Conservation (phyloP, 2,113 vertebrate species). For the Cichladusa arquata region DNA sequence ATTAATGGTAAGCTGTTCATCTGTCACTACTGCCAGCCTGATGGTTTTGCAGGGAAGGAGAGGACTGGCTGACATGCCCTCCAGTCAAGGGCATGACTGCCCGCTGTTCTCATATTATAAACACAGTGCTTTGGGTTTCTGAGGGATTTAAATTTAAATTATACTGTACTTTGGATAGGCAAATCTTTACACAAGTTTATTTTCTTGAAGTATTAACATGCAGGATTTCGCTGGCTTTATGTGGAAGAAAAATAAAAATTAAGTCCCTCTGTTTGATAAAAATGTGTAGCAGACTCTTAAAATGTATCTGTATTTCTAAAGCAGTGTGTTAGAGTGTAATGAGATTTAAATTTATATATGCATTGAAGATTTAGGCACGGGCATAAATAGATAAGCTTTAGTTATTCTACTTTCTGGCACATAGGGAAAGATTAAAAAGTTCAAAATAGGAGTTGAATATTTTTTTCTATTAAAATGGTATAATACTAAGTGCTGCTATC, state of each 20-base stretch:
- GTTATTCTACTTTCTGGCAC: conserved; percentile 52
- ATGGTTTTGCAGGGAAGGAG: conserved; percentile 75
- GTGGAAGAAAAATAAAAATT: conserved; percentile 54
- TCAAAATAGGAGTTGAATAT: conserved; percentile 3
- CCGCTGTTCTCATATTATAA: conserved; percentile 77
- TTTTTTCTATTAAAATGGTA: conserved; percentile 1
- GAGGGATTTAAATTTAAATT: conserved; percentile 77
- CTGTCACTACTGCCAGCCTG: conserved; percentile 84
- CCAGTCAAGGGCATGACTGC: conserved; percentile 83
- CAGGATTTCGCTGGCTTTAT: conserved; percentile 59
- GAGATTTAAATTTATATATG: conserved; percentile 64
- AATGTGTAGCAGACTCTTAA: conserved; percentile 59
- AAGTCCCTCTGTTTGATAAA: conserved; percentile 60
- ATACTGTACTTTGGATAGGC: conserved; percentile 63
- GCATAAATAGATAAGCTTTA: conserved; percentile 40
- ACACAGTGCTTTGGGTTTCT: conserved; percentile 69
- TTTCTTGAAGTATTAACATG: conserved; percentile 67
- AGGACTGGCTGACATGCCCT: conserved; percentile 80
- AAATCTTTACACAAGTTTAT: conserved; percentile 74
- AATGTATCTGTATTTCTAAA: conserved; percentile 52
- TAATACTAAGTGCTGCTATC: background rate
- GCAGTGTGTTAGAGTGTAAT: conserved; percentile 62
- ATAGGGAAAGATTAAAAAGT: conserved; percentile 35
- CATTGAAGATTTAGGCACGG: conserved; percentile 51
- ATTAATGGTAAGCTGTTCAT: conserved; percentile 87